Evolutionary conservation across 2,888 invertebrate genomes (phyloP).

Genomic region (Rotaria magnacalcarata): DNA sequence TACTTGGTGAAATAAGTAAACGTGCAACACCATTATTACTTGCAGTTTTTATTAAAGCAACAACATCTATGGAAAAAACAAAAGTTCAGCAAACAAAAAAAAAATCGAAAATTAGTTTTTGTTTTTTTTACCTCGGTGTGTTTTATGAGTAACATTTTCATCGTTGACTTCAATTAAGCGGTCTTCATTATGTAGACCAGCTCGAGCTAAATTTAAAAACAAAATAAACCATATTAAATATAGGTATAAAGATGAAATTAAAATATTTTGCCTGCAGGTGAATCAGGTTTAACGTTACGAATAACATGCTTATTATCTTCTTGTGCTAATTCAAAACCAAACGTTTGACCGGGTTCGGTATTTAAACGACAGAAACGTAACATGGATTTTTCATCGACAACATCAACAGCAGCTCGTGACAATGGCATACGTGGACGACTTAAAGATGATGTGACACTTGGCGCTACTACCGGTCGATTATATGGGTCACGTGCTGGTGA

Average conservation of each 20-base stretch:
- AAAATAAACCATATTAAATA: no score
- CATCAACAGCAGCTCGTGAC: slow-evolving; percentile 26
- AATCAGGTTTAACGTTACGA: slow-evolving; percentile 1
- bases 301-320: slow-evolving; percentile 16
- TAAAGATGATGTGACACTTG: slow-evolving; percentile 1
- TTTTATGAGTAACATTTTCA: background rate
- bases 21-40: slow-evolving; percentile 29
- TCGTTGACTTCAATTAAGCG: slow-evolving; percentile 26
- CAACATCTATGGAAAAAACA: background rate
- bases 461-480: background rate
- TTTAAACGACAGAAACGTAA: slow-evolving; percentile 37
- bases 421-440: background rate
- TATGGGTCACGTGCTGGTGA: background rate
- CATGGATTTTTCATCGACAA: slow-evolving; percentile 30
- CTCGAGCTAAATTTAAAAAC: background rate
- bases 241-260: background rate
- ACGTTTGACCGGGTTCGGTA: slow-evolving; percentile 31
- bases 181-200: slow-evolving; percentile 34
- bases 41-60: background rate
- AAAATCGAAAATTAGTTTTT: background rate
- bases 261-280: background rate
- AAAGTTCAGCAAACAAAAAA: background rate
- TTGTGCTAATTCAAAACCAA: slow-evolving; percentile 33
- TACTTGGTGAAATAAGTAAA: slow-evolving; percentile 23
- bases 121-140: background rate